A percentile compares a stretch with the other conserved stretches of the same genome.
These are phyloP conservation scores for Seriola rivoliana DNA, from an alignment of 2,113 vertebrate genomes.

Conservation along the genomic window DNA sequence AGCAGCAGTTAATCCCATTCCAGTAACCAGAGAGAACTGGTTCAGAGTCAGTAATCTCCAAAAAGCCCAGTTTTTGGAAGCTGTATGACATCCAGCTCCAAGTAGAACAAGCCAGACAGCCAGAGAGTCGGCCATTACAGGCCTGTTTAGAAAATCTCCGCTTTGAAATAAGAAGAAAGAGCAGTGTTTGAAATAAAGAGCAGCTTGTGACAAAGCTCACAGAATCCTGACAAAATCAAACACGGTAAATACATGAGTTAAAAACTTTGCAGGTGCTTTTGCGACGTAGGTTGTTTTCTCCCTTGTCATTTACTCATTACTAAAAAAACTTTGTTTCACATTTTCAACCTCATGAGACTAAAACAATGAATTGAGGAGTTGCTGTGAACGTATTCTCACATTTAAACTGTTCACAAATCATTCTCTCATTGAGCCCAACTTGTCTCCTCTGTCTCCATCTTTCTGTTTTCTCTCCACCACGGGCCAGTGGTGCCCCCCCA, in stretches of 20 bases:
- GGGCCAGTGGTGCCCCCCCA: constrained; percentile 16
- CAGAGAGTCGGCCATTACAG: constrained; percentile 33
- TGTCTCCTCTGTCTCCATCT: background rate
- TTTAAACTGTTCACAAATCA: background rate
- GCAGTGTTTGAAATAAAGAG: constrained; percentile 3
- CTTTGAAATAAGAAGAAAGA: background rate
- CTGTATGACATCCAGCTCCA: constrained; percentile 74
- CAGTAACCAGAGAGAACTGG: constrained; percentile 84
- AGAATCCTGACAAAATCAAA: background rate
- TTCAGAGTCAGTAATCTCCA: constrained; percentile 83
- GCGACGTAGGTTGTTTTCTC: background rate
- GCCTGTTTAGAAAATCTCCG: constrained; percentile 21
- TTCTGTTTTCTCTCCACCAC: constrained; percentile 22
- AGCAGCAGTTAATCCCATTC: constrained; percentile 81
- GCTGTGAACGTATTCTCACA: background rate
- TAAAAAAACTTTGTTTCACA: background rate
- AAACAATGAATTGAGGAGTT: background rate
- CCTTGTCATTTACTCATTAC: background rate
- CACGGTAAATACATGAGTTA: background rate
- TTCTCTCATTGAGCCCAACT: background rate
- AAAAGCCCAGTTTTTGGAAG: constrained; percentile 82
- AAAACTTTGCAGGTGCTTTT: background rate
- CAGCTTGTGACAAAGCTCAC: background rate
- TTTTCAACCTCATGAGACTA: background rate
- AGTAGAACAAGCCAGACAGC: constrained; percentile 59